Evolutionary conservation across 1,140 invertebrate species (phyloP).

Genomic region (Homarus americanus): DNA sequence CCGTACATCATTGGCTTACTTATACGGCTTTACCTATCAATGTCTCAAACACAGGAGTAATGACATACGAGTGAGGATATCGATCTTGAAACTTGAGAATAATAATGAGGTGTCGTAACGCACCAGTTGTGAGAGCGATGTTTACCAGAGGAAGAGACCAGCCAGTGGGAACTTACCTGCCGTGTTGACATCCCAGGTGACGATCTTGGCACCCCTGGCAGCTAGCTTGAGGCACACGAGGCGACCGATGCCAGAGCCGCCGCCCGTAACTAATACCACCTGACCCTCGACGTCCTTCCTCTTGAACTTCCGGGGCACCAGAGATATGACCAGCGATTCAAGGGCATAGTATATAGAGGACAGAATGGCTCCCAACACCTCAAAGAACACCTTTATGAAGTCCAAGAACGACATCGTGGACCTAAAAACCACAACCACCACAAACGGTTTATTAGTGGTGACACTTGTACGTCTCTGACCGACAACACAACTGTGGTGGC

Average conservation of each 20-base stretch:
- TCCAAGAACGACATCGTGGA: background rate
- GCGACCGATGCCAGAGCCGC: slow-evolving; percentile 92
- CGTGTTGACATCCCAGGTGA: slow-evolving; percentile 95
- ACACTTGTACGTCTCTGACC: background rate
- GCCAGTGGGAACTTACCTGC: slow-evolving; percentile 84
- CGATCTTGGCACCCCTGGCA: slow-evolving; percentile 87
- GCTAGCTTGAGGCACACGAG: slow-evolving; percentile 89
- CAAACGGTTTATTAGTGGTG: background rate
- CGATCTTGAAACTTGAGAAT: no score
- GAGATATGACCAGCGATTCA: slow-evolving; percentile 52
- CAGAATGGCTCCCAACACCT: background rate
- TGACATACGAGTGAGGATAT: no score
- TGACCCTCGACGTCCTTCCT: slow-evolving; percentile 82
- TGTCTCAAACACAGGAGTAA: no score
- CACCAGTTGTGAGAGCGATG: no score
- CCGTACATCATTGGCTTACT: no score
- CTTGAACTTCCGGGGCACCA: slow-evolving; percentile 58
- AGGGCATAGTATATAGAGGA: slow-evolving; percentile 54
- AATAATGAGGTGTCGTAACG: no score
- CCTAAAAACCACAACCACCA: background rate
- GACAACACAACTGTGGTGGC: background rate
- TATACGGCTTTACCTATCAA: no score
- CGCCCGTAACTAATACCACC: slow-evolving; percentile 93
- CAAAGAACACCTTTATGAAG: background rate
- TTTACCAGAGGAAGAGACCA: no score